Conservation (phyloP, 1,140 invertebrate species). For the Mya arenaria region DNA sequence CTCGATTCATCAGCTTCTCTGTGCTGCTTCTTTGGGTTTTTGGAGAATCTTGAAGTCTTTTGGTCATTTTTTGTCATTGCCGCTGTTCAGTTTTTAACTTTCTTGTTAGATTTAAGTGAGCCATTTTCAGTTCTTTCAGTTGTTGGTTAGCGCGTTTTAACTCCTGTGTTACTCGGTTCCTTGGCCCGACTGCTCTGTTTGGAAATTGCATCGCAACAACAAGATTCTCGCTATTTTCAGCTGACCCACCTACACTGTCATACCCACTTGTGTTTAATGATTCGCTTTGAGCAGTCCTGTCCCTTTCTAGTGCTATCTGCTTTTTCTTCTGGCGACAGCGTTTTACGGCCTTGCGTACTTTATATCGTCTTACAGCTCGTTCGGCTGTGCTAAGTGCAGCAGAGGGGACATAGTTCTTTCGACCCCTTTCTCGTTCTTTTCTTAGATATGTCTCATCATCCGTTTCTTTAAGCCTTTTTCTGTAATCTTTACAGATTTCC, state of each 20-base stretch:
- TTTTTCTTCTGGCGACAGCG: not conserved
- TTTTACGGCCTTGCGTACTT: not conserved
- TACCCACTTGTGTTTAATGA: no score
- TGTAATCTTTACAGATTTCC: not conserved
- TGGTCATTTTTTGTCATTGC: not conserved
- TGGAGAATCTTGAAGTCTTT: not conserved
- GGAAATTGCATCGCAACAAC: no score
- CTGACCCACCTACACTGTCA: no score
- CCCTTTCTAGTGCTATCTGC: not conserved
- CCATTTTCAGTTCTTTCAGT: no score
- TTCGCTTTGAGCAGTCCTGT: no score
- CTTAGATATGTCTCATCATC: not conserved
- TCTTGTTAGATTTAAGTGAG: no score
- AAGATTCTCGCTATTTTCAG: no score
- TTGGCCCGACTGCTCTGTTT: no score
- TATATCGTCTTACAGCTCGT: not conserved
- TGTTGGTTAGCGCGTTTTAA: no score
- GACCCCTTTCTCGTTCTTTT: not conserved
- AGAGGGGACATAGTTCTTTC: not conserved
- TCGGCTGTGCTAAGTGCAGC: not conserved
- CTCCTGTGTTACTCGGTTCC: no score
- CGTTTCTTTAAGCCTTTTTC: conserved; percentile 8
- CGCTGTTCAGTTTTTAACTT: no score
- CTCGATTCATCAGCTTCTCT: no score
- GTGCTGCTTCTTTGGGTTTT: conserved; percentile 8